Conservation (phyloP, 2,113 vertebrate genomes). For the Urocolius indicus region DNA sequence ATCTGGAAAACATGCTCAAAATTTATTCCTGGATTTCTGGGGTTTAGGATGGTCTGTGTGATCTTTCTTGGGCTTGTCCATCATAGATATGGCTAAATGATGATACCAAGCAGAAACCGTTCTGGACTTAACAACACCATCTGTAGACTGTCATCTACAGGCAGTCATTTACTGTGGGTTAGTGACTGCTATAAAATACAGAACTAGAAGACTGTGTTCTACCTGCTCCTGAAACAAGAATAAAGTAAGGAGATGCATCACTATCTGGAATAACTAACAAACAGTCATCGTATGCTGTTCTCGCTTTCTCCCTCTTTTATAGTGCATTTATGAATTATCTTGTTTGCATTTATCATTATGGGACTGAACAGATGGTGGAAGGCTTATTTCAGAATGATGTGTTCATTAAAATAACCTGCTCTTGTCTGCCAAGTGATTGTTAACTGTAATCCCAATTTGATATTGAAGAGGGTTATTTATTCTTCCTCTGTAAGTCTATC, state of each 20-base stretch:
- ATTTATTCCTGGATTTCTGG: not conserved
- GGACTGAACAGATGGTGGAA: constrained; percentile 52
- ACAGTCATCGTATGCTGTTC: not conserved
- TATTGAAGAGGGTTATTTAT: not conserved
- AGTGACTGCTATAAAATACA: not conserved
- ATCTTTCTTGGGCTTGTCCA: not conserved
- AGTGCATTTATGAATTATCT: constrained; percentile 33
- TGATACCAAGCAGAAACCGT: not conserved
- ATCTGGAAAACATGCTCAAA: not conserved
- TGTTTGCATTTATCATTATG: constrained; percentile 41
- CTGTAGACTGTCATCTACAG: not conserved
- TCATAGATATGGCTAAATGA: not conserved
- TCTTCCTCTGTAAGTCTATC: not conserved
- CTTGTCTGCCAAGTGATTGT: constrained; percentile 18
- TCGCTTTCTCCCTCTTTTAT: not conserved
- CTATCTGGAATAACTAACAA: not conserved
- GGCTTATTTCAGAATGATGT: constrained; percentile 47
- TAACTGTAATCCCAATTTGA: not conserved
- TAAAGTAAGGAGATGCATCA: constrained; percentile 13
- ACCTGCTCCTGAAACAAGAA: not conserved
- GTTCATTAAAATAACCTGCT: constrained; percentile 30
- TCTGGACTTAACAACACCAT: not conserved
- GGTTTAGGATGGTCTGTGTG: not conserved
- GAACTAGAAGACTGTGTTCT: not conserved
- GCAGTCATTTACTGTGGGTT: not conserved